Evolutionary conservation across 2,797 vertebrate species (phyloP).

Genomic region (Leptatherina wallacei): DNA sequence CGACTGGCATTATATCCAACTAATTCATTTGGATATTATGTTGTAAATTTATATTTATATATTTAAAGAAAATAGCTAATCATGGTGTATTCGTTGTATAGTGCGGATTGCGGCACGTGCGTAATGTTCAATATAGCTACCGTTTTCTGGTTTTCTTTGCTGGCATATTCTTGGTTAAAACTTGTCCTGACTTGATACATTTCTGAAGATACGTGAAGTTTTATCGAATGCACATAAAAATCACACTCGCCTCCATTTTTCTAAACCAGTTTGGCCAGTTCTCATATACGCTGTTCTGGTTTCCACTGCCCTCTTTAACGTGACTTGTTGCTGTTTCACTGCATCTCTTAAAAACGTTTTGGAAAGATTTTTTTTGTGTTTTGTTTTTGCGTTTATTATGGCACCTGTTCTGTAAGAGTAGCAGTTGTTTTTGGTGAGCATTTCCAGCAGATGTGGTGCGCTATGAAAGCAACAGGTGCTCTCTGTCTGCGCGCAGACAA

Average conservation of each 20-base stretch:
- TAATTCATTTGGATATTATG: background rate
- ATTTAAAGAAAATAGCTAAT: background rate
- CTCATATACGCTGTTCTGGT: constrained; percentile 1
- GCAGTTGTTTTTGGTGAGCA: constrained; percentile 61
- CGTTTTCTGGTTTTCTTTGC: background rate
- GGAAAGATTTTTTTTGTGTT: background rate
- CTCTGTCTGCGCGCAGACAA: constrained; percentile 10
- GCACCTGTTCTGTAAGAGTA: constrained; percentile 27
- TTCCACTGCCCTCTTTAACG: background rate
- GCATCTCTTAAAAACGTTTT: constrained; percentile 13
- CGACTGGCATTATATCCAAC: background rate
- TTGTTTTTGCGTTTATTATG: background rate
- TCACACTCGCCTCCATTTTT: background rate
- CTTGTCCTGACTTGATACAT: background rate
- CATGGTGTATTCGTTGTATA: background rate
- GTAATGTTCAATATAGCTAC: background rate
- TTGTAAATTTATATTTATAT: background rate
- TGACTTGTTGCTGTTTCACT: background rate
- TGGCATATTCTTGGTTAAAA: background rate
- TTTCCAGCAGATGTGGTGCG: constrained; percentile 56
- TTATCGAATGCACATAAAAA: background rate
- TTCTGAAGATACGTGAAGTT: background rate
- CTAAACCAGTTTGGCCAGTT: background rate
- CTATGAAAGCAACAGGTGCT: constrained; percentile 60
- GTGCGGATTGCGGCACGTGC: background rate